A percentile compares a stretch with the other conserved stretches of the same genome.
Evolutionary conservation across 1,140 invertebrate species (phyloP).

Genomic region (Ceratina calcarata): DNA sequence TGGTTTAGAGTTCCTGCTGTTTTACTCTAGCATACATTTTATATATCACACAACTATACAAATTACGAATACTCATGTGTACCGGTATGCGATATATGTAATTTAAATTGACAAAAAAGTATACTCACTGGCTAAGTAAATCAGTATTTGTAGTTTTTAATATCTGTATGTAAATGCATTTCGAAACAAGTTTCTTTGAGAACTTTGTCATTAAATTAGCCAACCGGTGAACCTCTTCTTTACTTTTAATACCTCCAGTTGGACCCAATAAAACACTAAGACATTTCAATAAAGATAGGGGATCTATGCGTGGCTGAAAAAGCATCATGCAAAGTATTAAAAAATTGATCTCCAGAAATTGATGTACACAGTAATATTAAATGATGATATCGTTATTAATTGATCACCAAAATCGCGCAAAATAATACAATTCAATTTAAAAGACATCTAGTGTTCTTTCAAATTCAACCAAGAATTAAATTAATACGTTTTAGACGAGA

Average conservation of each 20-base stretch:
- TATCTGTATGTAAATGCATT: conserved; percentile 97
- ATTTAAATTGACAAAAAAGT: background rate
- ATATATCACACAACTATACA: conserved; percentile 53
- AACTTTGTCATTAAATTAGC: conserved; percentile 97
- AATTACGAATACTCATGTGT: conserved; percentile 50
- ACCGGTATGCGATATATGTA: conserved; percentile 58
- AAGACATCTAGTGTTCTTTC: no score
- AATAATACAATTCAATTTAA: no score
- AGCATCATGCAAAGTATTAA: conserved; percentile 23
- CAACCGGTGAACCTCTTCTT: conserved; percentile 90
- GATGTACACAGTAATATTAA: no score
- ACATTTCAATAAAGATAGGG: conserved; percentile 91
- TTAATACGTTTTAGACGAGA: no score
- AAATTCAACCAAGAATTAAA: no score
- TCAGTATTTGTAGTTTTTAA: conserved; percentile 92
- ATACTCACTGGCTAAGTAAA: conserved; percentile 88
- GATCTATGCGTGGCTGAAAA: conserved; percentile 94
- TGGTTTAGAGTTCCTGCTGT: conserved; percentile 67
- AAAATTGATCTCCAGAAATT: conserved; percentile 1
- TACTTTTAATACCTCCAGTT: conserved; percentile 92
- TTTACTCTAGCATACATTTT: conserved; percentile 68
- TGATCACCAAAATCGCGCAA: no score
- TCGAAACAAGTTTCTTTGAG: conserved; percentile 96
- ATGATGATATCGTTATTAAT: no score
- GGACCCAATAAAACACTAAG: conserved; percentile 90